phyloP scores from a whole-genome alignment of 1,140 invertebrate species.

The Zaprionus ornatus region DNA sequence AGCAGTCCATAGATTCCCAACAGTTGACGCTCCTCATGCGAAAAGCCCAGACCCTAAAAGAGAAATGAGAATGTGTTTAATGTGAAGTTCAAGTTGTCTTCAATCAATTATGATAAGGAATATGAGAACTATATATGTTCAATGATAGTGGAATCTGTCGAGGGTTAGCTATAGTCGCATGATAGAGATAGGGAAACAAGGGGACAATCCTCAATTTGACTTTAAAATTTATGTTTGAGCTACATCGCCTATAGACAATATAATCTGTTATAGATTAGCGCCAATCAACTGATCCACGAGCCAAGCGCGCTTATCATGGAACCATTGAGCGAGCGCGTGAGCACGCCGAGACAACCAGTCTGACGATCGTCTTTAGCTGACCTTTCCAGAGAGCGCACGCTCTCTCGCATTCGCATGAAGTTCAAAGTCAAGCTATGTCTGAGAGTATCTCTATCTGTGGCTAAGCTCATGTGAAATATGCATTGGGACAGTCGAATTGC shows the following conservation, averaged over 20 bases:
- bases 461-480: not conserved
- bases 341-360: constrained; percentile 16
- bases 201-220: not conserved
- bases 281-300: not conserved
- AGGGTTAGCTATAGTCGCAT: no score
- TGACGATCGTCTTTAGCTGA: constrained; percentile 1
- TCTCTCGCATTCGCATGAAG: constrained; percentile 24
- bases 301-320: not conserved
- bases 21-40: constrained; percentile 90
- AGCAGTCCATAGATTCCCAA: constrained; percentile 94
- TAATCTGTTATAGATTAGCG: constrained; percentile 1
- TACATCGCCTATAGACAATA: not conserved
- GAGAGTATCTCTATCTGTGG: constrained; percentile 2
- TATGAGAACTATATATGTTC: no score
- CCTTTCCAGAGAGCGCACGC: not conserved
- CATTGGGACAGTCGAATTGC: constrained; percentile 9
- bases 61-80: not conserved
- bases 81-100: no score
- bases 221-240: not conserved
- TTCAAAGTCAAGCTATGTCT: constrained; percentile 40
- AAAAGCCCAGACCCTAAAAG: constrained; percentile 60
- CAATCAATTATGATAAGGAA: no score
- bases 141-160: no score
- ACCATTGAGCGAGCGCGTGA: not conserved
- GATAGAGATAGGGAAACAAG: no score